Evolutionary conservation across 2,113 vertebrate species (phyloP), one percentile per base, ranked within the genome.

Genomic region (Typhlomys cinereus): DNA sequence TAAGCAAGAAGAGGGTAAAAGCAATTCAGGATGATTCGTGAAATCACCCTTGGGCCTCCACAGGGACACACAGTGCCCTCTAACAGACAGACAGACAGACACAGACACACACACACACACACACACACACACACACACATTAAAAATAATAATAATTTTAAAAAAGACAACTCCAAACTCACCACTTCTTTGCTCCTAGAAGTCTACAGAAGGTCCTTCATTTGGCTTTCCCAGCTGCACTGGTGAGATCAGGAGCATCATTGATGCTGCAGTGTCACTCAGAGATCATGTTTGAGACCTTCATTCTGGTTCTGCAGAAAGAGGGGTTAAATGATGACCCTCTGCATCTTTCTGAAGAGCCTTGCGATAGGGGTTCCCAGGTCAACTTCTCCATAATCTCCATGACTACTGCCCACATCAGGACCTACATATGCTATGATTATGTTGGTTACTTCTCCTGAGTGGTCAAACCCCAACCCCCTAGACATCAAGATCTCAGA

Each of bases 341-440:
- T 8, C 44, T 50, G 34, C 0, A 0, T 6, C 39, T 4, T 1
- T 0, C 1, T 36, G 17, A 4, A 3, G 0, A 4, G 14, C 0
- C 5, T 18, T 20, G 18, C 10, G 44, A 5, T 7, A 25, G 11
- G 0, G 11, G 1, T 1, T 50, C 46, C 7, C 23, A 15, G 14
- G 86, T 34, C 44, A 46, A 9, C n/a, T 36, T 85, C 78, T 14
- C 31, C 41, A 3, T 79, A 17, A 6, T 17, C 12, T 31, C 44
- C 5, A n/a, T 44, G 34, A 71, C 1, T 0, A 0, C 29, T 7
- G 3, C 10, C 29, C 14, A 36, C 2, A 34, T 13, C 3, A 91
- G 89, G 4, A 88, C 39, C 41, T 90, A 90, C 66, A 6, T 1
- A 1, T 89, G 76, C 17, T 59, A 29, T 0, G 34, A 61, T 11